A percentile compares a stretch with the other conserved stretches of the same genome.
Evolutionary conservation across 1,140 invertebrate species (phyloP).

Genomic region (Rhopalosiphum padi): DNA sequence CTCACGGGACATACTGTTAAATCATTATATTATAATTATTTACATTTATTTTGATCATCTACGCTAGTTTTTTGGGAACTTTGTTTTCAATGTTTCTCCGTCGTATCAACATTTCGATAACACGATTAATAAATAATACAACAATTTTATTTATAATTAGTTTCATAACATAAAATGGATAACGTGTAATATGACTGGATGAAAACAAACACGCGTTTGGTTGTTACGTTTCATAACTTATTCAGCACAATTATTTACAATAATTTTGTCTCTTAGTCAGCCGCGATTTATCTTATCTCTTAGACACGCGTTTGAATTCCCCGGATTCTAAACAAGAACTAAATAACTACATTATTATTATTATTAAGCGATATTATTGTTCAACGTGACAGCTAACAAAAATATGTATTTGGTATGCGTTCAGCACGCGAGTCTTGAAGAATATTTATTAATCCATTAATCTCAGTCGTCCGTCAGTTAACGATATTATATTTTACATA

Average conservation of each 20-base stretch:
- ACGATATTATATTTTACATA: neutral
- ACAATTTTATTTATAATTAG: neutral
- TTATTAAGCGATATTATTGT: too few relatives aligned
- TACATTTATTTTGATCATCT: neutral
- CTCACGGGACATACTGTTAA: neutral
- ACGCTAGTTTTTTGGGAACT: neutral
- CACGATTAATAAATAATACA: neutral
- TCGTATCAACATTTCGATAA: neutral
- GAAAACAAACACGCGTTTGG: neutral
- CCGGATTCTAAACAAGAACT: too few relatives aligned
- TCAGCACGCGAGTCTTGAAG: too few relatives aligned
- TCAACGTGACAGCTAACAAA: too few relatives aligned
- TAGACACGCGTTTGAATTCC: too few relatives aligned
- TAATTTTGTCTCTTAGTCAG: too few relatives aligned
- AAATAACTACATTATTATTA: too few relatives aligned
- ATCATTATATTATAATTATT: neutral
- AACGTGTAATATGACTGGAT: neutral
- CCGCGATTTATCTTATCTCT: too few relatives aligned
- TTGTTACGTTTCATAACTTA: too few relatives aligned
- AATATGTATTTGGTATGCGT: too few relatives aligned
- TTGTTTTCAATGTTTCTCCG: neutral
- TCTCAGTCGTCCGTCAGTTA: neutral
- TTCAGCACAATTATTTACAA: too few relatives aligned
- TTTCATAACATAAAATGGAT: neutral
- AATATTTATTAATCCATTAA: neutral